Conservation (phyloP, 1,140 invertebrate genomes). For the Belonocnema kinseyi region DNA sequence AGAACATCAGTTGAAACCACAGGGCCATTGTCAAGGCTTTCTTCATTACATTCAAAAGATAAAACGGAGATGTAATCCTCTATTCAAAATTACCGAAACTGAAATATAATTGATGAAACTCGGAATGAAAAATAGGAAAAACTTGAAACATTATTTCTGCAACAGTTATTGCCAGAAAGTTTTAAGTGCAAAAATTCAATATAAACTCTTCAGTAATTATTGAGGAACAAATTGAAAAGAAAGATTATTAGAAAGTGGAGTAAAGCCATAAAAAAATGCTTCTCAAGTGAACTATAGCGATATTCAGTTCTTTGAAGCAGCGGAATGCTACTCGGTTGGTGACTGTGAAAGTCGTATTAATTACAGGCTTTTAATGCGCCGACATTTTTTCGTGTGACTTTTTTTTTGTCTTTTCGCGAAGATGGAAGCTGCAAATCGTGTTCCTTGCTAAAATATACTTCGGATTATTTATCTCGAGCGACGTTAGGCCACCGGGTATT, state of each 20-base stretch:
- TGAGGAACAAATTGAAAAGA: not conserved
- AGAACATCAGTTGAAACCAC: too few species aligned
- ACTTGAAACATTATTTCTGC: too few species aligned
- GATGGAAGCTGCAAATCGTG: constrained; percentile 28
- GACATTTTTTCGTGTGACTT: constrained; percentile 46
- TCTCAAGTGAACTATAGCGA: constrained; percentile 1
- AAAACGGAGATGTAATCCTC: too few species aligned
- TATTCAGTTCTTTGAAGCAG: constrained; percentile 1
- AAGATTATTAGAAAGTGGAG: constrained; percentile 21
- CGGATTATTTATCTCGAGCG: constrained; percentile 1
- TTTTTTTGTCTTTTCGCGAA: constrained; percentile 41
- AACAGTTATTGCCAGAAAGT: too few species aligned
- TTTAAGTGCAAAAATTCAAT: too few species aligned
- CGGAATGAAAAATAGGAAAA: too few species aligned
- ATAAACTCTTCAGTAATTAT: not conserved
- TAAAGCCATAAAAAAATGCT: not conserved
- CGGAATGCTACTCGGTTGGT: constrained; percentile 36
- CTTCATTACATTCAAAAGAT: too few species aligned
- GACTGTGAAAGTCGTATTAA: constrained; percentile 51
- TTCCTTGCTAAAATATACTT: constrained; percentile 32
- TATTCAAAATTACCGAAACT: too few species aligned
- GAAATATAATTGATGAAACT: too few species aligned
- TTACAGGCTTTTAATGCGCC: constrained; percentile 46
- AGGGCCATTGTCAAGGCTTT: too few species aligned
- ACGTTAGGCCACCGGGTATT: not conserved